Conservation (phyloP, 2,113 vertebrate genomes). For the Pardalotus punctatus region DNA sequence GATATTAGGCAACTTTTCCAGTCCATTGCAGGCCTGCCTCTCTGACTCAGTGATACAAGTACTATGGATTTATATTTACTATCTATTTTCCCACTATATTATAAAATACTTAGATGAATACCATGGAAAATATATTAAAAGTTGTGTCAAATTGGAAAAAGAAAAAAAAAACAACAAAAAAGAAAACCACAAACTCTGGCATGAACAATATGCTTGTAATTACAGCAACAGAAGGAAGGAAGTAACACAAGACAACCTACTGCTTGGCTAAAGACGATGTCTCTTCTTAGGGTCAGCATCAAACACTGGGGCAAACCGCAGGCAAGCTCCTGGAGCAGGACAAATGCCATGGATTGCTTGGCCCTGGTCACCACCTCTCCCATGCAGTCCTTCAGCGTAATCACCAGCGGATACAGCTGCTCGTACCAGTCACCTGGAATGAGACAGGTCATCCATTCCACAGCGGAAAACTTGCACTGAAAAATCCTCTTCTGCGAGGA, state of each 20-base stretch:
- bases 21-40: neutral
- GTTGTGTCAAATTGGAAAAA: neutral
- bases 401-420: slow-evolving; percentile 84
- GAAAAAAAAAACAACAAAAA: accelerated
- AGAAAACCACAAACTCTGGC: neutral
- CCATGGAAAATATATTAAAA: neutral
- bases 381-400: slow-evolving; percentile 90
- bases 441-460: neutral
- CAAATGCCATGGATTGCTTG: slow-evolving; percentile 90
- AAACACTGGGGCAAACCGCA: slow-evolving; percentile 90
- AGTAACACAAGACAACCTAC: slow-evolving; percentile 75
- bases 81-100: neutral
- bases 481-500: neutral
- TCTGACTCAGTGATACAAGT: neutral
- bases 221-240: neutral
- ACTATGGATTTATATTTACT: neutral
- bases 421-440: slow-evolving; percentile 88
- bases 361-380: slow-evolving; percentile 88
- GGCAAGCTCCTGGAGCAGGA: slow-evolving; percentile 92
- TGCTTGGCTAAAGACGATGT: slow-evolving; percentile 95
- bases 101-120: neutral
- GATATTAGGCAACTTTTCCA: neutral
- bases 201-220: neutral
- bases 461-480: neutral
- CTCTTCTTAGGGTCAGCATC: slow-evolving; percentile 88